Base-by-base conservation (phyloP, 2,113 vertebrate genomes). In the Misgurnus mizolepis region DNA sequence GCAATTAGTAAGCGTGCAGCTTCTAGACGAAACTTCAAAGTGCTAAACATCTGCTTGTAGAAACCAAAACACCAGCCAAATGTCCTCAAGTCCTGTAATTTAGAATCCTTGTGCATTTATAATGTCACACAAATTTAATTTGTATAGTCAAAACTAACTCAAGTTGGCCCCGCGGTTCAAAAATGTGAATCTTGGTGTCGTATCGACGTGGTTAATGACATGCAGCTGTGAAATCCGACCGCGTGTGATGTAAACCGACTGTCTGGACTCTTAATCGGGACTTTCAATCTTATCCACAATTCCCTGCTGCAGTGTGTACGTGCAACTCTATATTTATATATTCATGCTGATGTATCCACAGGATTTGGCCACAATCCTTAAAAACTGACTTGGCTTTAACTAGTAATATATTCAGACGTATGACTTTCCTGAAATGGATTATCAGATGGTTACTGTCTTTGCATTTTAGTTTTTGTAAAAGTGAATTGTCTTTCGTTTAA, bases 341-440 rank as follows among this genome's bases (percentile, higher is more conserved):
- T 64, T 17, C 61, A 27, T 45, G 58, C 41, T 17, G 43, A 62
- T 75, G 40, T 60, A 60, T 9, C 70, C 70, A 60, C n/a, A 7
- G 40, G 61, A 74, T 74, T 50, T 76, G 73, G 49, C 49, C 60
- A 50, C 43, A 64, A 17, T 58, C 43, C 41, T 75, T 60, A 50
- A 64, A 64, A 76, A 64, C 49, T 11, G 55, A 60, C 71, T 74
- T 11, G 50, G 69, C 69, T 56, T 15, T 22, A 56, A 53, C 69
- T 72, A 40, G 53, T 74, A 76, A 76, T 76, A 14, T 39, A 76
- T 76, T 76, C 73, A 64, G 22, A 64, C 14, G 15, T 50, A 64
- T 17, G 56, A 74, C 55, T 60, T 39, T 74, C 39, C 55, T 22
- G 55, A 53, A 72, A 8, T 9, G 15, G 41, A 56, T 43, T 55